Conservation (phyloP, 2,113 vertebrate genomes). For the Tylochromis polylepis region DNA sequence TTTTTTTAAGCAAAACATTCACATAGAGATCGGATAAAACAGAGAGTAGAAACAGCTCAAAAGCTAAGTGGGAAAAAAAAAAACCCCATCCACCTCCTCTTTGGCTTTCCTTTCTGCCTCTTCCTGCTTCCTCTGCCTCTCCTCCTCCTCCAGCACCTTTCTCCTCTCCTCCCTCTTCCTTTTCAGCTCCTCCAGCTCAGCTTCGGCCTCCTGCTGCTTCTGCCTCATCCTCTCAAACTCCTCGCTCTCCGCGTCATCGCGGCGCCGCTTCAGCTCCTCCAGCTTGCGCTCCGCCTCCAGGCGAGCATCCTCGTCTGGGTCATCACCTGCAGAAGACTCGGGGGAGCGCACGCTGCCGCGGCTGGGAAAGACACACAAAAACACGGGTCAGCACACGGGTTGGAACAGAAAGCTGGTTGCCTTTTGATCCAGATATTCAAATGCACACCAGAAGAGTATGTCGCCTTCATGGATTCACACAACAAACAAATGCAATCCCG, state of each 20-base stretch:
- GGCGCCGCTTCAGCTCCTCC: conserved; percentile 87
- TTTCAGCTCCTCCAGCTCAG: conserved; percentile 91
- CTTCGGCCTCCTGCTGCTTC: conserved; percentile 88
- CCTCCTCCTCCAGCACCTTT: conserved; percentile 93
- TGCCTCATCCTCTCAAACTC: conserved; percentile 89
- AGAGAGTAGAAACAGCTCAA: background rate
- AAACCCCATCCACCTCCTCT: conserved; percentile 79
- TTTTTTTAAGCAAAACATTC: background rate
- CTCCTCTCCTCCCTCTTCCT: conserved; percentile 88
- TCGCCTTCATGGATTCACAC: background rate
- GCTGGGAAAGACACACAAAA: conserved; percentile 44
- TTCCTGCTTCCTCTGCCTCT: conserved; percentile 85
- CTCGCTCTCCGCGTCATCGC: conserved; percentile 84
- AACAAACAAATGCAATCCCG: conserved; percentile 19
- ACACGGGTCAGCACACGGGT: background rate
- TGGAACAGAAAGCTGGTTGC: background rate
- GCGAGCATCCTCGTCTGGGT: conserved; percentile 71
- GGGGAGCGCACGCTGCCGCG: conserved; percentile 69
- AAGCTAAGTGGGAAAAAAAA: background rate
- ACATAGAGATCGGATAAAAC: background rate
- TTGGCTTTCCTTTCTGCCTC: conserved; percentile 82
- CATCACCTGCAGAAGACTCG: conserved; percentile 62
- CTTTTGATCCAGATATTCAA: conserved; percentile 46
- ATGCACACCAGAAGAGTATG: background rate
- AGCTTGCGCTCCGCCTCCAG: conserved; percentile 84